Conservation (phyloP, 2,888 invertebrate species). For the Masnerella sp. region DNA sequence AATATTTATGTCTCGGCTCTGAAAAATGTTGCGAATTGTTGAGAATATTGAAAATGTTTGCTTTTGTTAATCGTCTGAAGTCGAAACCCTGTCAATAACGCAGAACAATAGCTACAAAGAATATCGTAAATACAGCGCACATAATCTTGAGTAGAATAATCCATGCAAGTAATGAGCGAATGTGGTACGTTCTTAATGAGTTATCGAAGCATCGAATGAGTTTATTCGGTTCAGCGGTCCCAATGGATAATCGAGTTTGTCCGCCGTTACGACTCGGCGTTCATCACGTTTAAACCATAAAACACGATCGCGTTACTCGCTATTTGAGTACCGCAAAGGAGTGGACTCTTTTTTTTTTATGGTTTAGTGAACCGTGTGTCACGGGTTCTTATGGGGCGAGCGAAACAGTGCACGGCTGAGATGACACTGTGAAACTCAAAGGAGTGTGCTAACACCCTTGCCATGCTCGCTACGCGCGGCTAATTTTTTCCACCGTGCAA, state of each 20-base stretch:
- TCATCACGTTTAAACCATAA: slow-evolving; percentile 57
- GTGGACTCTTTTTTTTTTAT: slow-evolving; percentile 70
- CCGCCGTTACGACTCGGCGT: slow-evolving; percentile 51
- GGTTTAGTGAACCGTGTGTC: slow-evolving; percentile 66
- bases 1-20: too few relatives aligned
- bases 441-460: slow-evolving; percentile 67
- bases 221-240: slow-evolving; percentile 70
- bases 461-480: slow-evolving; percentile 44
- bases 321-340: slow-evolving; percentile 65
- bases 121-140: slow-evolving; percentile 10
- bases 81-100: too few relatives aligned
- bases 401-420: slow-evolving; percentile 71
- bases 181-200: slow-evolving; percentile 72
- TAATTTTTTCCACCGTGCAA: slow-evolving; percentile 22
- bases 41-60: too few relatives aligned
- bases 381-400: slow-evolving; percentile 58
- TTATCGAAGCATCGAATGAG: slow-evolving; percentile 70
- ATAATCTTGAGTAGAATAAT: slow-evolving; percentile 47
- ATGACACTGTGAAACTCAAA: slow-evolving; percentile 72
- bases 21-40: too few relatives aligned
- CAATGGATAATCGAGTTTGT: slow-evolving; percentile 73
- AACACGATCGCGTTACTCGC: slow-evolving; percentile 55
- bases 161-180: slow-evolving; percentile 59
- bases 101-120: slow-evolving; percentile 10
- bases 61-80: too few relatives aligned